Base-by-base conservation (phyloP, 92 coral and sea anemone species). In the Virgularia gustaviana region DNA sequence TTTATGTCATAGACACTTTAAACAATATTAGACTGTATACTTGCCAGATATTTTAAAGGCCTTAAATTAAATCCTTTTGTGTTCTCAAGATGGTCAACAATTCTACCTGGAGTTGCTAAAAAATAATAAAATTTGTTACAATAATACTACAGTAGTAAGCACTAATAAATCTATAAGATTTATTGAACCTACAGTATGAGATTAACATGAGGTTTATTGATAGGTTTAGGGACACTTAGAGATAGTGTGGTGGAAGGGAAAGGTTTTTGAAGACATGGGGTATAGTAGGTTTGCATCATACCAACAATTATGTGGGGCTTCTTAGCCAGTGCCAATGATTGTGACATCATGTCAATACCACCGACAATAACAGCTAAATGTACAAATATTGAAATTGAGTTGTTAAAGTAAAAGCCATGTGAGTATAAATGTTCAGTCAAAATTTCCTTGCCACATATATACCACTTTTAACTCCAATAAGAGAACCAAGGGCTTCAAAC, bases 301-400 rank as follows among this genome's bases (percentile, higher is more conserved):
- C 99, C 99, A 51, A 89, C 84, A 49, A 94, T 65, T 31, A 94
- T 80, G 45, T 89, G 99, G 32, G 99, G 99, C 72, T 94, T 94
- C 65, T 89, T 94, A 30, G 99, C 94, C 51, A 94, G 64, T 81
- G 88, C 86, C 29, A 94, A 75, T 2, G 99, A 78, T 65, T 94
- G 99, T 13, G 98, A 86, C 98, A 92, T 92, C 78, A 92, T 92
- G 37, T 92, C 98, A 27, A 92, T 94, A 36, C 99, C 99, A 63
- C 99, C 99, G 63, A 94, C 99, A 33, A 94, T 72, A 47, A 94
- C 96, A 80, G 95, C 99, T 94, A 52, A 16, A 41, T 34, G 38
- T n/a, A n/a, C n/a, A n/a, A n/a, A n/a, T n/a, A n/a, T n/a, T n/a
- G n/a, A n/a, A n/a, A n/a, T n/a, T n/a, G n/a, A n/a, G n/a, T n/a